A percentile compares a stretch with the other conserved stretches of the same genome.
phyloP scores from a whole-genome alignment of 2,797 vertebrate genomes.

The Gephyroberyx darwinii region DNA sequence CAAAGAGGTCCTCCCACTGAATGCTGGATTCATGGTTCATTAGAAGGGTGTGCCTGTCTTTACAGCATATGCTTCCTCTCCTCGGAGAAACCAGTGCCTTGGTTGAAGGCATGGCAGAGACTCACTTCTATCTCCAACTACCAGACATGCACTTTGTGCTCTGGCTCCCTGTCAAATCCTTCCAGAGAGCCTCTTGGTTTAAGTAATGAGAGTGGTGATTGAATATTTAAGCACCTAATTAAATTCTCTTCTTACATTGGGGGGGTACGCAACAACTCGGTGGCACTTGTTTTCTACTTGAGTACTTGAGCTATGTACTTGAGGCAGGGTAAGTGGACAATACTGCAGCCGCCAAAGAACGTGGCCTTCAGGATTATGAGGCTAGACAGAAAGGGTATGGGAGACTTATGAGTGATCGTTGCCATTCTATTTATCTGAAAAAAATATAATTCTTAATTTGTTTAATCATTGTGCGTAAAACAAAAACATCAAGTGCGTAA shows the following conservation, averaged over 20 bases:
- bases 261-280: conserved; percentile 47
- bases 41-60: conserved; percentile 41
- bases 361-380: conserved; percentile 50
- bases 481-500: too few species aligned
- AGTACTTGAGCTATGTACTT: conserved; percentile 50
- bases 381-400: conserved; percentile 37
- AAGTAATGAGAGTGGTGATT: conserved; percentile 79
- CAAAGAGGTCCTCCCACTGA: conserved; percentile 34
- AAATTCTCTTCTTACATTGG: conserved; percentile 68
- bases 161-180: conserved; percentile 74
- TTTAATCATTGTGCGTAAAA: conserved; percentile 5
- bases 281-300: conserved; percentile 56
- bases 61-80: conserved; percentile 42
- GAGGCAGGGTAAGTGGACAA: conserved; percentile 28
- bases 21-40: conserved; percentile 52
- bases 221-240: conserved; percentile 81
- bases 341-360: conserved; percentile 34
- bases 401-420: conserved; percentile 32
- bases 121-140: conserved; percentile 71
- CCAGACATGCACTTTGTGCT: conserved; percentile 65
- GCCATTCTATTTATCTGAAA: neutral
- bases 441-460: neutral
- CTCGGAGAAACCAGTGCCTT: conserved; percentile 41
- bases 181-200: conserved; percentile 70
- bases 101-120: conserved; percentile 39